phyloP scores from a whole-genome alignment of 2,888 invertebrate species.

The Eumerus sabulonum region DNA sequence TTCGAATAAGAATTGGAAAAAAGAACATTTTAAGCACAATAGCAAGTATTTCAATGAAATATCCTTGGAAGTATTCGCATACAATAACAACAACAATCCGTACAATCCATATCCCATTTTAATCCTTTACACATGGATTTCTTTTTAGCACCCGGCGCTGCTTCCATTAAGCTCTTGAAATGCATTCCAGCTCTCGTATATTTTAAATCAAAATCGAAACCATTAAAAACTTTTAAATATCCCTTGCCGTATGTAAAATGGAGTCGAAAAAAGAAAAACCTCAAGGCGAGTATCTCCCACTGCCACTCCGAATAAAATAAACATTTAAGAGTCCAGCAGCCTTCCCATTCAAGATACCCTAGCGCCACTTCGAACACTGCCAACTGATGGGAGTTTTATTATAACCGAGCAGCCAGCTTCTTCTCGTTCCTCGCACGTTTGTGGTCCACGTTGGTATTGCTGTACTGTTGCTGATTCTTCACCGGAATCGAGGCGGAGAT shows the following conservation, averaged over 20 bases:
- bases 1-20: too few species aligned
- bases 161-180: conserved; percentile 65
- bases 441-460: conserved; percentile 1
- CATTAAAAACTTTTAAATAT: conserved; percentile 63
- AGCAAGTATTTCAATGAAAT: too few species aligned
- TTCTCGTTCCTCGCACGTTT: conserved; percentile 19
- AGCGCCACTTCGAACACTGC: not conserved
- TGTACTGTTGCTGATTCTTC: not conserved
- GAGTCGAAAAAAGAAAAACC: conserved; percentile 1
- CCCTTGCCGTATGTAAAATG: conserved; percentile 27
- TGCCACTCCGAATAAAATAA: conserved; percentile 57
- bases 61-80: too few species aligned
- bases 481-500: conserved; percentile 31
- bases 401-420: conserved; percentile 38
- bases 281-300: conserved; percentile 29
- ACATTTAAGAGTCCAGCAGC: conserved; percentile 46
- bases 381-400: conserved; percentile 47
- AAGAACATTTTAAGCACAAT: too few species aligned
- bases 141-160: conserved; percentile 28
- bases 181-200: conserved; percentile 35
- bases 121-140: too few species aligned
- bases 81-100: too few species aligned
- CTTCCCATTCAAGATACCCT: conserved; percentile 37
- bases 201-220: conserved; percentile 58
- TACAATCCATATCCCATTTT: too few species aligned